A percentile compares a stretch with the other conserved stretches of the same genome.
Conservation (phyloP, 2,888 invertebrate species). For the Apamea sordens region DNA sequence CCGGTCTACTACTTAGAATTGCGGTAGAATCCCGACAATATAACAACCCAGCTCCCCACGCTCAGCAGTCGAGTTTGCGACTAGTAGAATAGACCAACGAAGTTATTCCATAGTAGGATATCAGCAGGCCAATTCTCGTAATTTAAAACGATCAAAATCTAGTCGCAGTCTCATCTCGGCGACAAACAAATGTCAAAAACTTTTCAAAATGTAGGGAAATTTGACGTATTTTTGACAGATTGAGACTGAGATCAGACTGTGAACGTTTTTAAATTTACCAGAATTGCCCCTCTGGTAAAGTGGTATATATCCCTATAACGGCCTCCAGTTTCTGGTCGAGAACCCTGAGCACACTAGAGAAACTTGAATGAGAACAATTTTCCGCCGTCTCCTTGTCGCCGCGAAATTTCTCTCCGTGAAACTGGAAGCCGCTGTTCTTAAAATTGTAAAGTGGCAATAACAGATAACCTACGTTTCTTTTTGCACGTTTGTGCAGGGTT, state of each 20-base stretch:
- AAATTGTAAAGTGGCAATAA: conserved; percentile 30
- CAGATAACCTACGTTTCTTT: conserved; percentile 26
- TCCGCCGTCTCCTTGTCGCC: background rate
- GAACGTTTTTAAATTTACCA: no score
- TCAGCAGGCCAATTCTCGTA: no score
- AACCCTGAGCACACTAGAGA: background rate
- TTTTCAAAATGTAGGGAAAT: no score
- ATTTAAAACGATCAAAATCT: no score
- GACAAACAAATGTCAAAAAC: no score
- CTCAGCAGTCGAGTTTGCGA: background rate
- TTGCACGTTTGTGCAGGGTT: conserved; percentile 23
- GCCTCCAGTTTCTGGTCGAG: background rate
- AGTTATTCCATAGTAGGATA: background rate
- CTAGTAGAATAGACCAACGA: conserved; percentile 1
- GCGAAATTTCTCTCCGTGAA: conserved; percentile 1
- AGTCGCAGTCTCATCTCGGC: no score
- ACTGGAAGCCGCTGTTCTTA: background rate
- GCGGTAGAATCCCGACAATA: background rate
- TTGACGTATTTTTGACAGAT: no score
- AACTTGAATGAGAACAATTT: conserved; percentile 2
- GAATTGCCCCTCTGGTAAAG: no score
- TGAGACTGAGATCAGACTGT: no score
- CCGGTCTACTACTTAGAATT: background rate
- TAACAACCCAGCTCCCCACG: background rate
- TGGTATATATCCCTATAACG: background rate